Conservation (phyloP, 2,888 invertebrate species). For the Lottia gigantea region DNA sequence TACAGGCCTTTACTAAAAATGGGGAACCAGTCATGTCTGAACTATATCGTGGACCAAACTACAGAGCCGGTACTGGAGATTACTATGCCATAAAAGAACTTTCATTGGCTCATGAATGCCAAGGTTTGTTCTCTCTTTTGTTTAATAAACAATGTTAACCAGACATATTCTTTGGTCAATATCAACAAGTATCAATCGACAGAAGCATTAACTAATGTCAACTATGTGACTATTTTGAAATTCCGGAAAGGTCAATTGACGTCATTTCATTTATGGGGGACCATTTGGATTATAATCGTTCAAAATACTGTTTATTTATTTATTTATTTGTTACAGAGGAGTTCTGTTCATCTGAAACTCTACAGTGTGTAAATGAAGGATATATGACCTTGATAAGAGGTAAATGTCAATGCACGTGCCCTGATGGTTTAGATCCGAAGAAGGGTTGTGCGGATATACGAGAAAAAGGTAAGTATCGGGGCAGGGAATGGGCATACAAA, state of each 20-base stretch:
- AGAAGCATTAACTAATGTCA: too few species aligned
- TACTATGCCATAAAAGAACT: conserved; percentile 15
- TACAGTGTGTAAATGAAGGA: background rate
- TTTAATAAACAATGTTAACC: too few species aligned
- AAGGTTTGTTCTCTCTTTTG: background rate
- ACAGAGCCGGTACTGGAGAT: background rate
- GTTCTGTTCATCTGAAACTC: background rate
- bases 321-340: background rate
- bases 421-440: background rate
- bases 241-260: too few species aligned
- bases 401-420: background rate
- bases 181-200: too few species aligned
- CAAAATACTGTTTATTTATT: background rate
- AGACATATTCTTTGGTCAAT: too few species aligned
- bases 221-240: too few species aligned
- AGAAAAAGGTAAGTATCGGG: background rate
- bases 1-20: conserved; percentile 9
- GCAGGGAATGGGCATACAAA: too few species aligned
- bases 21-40: conserved; percentile 9
- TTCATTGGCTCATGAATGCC: conserved; percentile 7
- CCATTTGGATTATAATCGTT: too few species aligned
- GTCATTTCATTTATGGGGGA: too few species aligned
- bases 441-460: background rate
- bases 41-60: conserved; percentile 13
- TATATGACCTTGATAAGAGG: conserved; percentile 1